Base-by-base conservation (phyloP, 2,888 invertebrate species). In the Pasiphila rectangulata region DNA sequence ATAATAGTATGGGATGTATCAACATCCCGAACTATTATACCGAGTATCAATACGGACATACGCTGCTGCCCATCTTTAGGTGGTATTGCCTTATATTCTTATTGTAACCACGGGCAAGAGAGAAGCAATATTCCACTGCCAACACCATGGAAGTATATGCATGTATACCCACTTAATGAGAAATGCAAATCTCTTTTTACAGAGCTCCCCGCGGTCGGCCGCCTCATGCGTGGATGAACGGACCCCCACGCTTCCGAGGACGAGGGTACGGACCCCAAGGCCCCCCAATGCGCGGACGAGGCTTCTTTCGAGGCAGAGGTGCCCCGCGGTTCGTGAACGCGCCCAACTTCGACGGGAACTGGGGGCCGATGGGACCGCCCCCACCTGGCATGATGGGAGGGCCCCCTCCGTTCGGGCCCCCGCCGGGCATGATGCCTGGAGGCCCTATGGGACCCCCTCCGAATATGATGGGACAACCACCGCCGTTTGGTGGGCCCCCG, bases 331-430 rank as follows among this genome's bases (percentile, higher is more conserved):
- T 90, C 50, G 84, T 90, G 54, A 77, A 88, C 61, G 87, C 90
- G 3, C 90, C 90, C 0, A 83, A 78, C 54, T 86, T 75, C 34
- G 87, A 87, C 64, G 93, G 92, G 9, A 94, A 93, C 72, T 94
- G 94, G 94, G 93, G 92, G 7, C 92, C 92, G 15, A 90, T 89
- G 81, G 91, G 91, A 0, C 90, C 90, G 24, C 90, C 90, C 0
- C 90, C 91, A 13, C 85, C 92, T 17, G 91, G 83, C 0, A 85
- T 85, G 84, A 81, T 84, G 82, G 83, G 83, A 0, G 85, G 85
- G 0, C 84, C 85, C 1, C 85, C 85, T 0, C 86, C 85, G 2
- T 87, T 78, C 46, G 88, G 89, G 0, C 88, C 88, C 0, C 89
- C 89, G n/a, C 88, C 89, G 0, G 85, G 85, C 1, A 89, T 90